Percentiles rank a stretch among this genome's conserved stretches.
Evolutionary conservation across 2,888 invertebrate species (phyloP).

Genomic region (Acrobasis repandana): DNA sequence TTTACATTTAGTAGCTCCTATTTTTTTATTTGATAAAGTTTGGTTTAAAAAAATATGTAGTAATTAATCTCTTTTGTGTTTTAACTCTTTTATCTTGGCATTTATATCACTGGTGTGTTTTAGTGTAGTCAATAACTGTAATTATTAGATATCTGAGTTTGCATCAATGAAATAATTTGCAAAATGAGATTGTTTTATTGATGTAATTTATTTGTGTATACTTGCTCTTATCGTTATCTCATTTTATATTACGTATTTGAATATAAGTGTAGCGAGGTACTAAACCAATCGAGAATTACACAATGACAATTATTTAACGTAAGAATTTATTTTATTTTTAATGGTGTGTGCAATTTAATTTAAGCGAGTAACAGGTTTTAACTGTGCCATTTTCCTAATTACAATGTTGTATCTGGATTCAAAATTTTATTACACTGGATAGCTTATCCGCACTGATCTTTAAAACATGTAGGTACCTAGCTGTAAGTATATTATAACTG

Average conservation of each 20-base stretch:
- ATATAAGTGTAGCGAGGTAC: no score
- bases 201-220: neutral
- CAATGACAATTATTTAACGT: constrained; percentile 8
- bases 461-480: constrained; percentile 46
- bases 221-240: neutral
- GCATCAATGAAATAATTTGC: neutral
- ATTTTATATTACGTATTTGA: neutral
- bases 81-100: constrained; percentile 38
- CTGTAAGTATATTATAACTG: constrained; percentile 52
- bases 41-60: constrained; percentile 35
- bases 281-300: constrained; percentile 13
- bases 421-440: constrained; percentile 36
- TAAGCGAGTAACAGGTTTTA: constrained; percentile 37
- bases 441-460: constrained; percentile 37
- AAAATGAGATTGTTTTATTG: neutral
- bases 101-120: constrained; percentile 36
- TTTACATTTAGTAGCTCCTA: constrained; percentile 9
- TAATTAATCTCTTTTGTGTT: constrained; percentile 42
- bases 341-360: constrained; percentile 58
- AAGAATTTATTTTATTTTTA: constrained; percentile 22
- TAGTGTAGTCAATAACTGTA: constrained; percentile 30
- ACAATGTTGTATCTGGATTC: constrained; percentile 42
- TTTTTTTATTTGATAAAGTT: constrained; percentile 21
- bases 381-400: constrained; percentile 65
- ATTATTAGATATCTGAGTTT: constrained; percentile 28